Base-by-base conservation (phyloP, 2,888 invertebrate genomes). In the Hydraecia micacea region DNA sequence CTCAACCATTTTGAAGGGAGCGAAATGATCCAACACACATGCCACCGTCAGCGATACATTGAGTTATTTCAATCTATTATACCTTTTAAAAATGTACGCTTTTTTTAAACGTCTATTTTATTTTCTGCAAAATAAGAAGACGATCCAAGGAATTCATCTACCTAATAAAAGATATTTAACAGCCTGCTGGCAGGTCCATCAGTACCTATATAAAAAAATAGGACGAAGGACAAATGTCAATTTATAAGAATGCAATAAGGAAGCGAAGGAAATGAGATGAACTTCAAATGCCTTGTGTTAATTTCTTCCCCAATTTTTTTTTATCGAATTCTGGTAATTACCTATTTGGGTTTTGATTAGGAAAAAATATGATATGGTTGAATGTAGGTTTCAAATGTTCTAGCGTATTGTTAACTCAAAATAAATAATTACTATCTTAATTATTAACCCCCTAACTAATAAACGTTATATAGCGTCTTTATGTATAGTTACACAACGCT, bases 221-320 rank as follows among this genome's bases (percentile, higher is more conserved):
- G 42, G 55, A 71, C 32, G 21, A 55, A 39, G 25, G 80, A 68
- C 84, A 76, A 80, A 80, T 76, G 80, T 76, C 80, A 76, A 73
- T 73, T 80, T 76, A 83, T 83, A 84, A 80, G 80, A 80, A 73
- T 67, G 73, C 58, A 83, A 83, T 84, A 76, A 84, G 70, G 80
- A 84, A 83, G 21, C n/a, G 4, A n/a, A 63, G 76, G 84, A 80
- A 83, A 83, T 84, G 63, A 80, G 76, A 73, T 73, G 73, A 71
- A 84, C 73, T 73, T 73, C 55, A 71, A 83, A 83, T 83, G 69
- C 67, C 62, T 71, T 36, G 72, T 66, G 49, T 66, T 83, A 75
- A 80, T 83, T 83, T 83, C 49, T 68, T 58, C 15, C 42, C 15
- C 25, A 46, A 75, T 36, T 62, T 55, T 60, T 62, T 66, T 46